Evolutionary conservation across 2,113 vertebrate genomes (phyloP), one percentile per base, ranked within the genome.

Genomic region (Philantomba maxwellii): DNA sequence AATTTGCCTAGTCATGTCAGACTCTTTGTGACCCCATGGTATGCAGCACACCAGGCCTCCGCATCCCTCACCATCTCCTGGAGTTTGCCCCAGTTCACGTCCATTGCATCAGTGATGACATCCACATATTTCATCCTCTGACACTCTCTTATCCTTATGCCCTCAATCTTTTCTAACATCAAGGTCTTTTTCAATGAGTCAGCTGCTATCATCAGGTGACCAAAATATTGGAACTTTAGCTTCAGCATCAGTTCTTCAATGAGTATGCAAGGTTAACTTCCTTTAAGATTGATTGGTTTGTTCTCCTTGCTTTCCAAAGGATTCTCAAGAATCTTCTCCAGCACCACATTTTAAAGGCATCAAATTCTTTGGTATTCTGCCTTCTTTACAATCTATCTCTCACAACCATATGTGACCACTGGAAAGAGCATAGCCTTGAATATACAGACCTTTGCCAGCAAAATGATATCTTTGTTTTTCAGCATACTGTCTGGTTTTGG

Each of bases 351-450:
- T 64, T 15, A 64, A 64, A 64, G 62, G 15, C 30, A 64, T 64
- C 62, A 17, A n/a, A n/a, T n/a, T n/a, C 62, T 64, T n/a, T 39
- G n/a, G 19, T 12, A 19, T 21, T 70, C 36, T 73, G n/a, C 66
- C 8, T 19, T 36, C 33, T 66, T 36, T n/a, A 66, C 0, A 0
- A 36, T 66, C 3, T 33, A 66, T 16, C 33, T 36, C 64, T 66
- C 64, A 66, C 8, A 66, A 66, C 64, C 33, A 21, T 36, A 66
- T 36, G 8, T 36, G 64, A 66, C 33, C 17, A 66, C 16, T 66
- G 64, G 8, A 66, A 66, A 36, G 8, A 66, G 16, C 30, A 66
- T 19, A n/a, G n/a, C 8, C 16, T 10, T 66, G n/a, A 36, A 36
- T 66, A 21, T 36, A 21, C 16, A 36, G 64, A 66, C 8, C 33